These are phyloP conservation scores for Zaprionus lachaisei DNA, from an alignment of 1,140 invertebrate species.

Conservation along the genomic window DNA sequence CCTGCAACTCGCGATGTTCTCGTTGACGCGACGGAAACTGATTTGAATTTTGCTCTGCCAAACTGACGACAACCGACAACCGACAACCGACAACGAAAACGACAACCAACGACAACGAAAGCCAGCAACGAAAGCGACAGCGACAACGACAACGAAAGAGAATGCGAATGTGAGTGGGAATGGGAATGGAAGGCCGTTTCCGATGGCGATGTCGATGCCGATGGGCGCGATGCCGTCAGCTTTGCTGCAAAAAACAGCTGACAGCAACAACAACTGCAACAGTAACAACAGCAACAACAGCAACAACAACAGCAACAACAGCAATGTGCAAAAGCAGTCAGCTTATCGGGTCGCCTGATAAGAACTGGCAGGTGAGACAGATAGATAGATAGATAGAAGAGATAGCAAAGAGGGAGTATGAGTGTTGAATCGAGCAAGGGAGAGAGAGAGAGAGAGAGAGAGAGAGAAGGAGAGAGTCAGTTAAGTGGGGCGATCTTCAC, in stretches of 20 bases:
- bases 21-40: constrained; percentile 61
- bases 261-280: constrained; percentile 27
- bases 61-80: constrained; percentile 49
- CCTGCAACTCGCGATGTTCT: constrained; percentile 42
- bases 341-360: constrained; percentile 68
- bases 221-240: constrained; percentile 12
- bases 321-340: constrained; percentile 51
- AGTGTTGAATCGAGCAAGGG: not conserved
- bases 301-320: constrained; percentile 36
- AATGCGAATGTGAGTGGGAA: not conserved
- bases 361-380: constrained; percentile 45
- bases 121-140: constrained; percentile 27
- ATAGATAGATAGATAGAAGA: constrained; percentile 33
- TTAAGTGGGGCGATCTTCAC: not conserved
- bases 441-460: constrained; percentile 17
- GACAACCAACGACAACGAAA: constrained; percentile 33
- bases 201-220: constrained; percentile 32
- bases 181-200: constrained; percentile 18
- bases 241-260: constrained; percentile 18
- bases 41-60: constrained; percentile 61
- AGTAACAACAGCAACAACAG: constrained; percentile 20
- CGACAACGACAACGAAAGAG: constrained; percentile 33
- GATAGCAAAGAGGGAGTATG: constrained; percentile 11
- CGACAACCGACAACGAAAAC: constrained; percentile 35
- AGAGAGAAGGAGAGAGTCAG: not conserved